phyloP scores from a whole-genome alignment of 2,797 vertebrate species.

The Pelodytes ibericus region DNA sequence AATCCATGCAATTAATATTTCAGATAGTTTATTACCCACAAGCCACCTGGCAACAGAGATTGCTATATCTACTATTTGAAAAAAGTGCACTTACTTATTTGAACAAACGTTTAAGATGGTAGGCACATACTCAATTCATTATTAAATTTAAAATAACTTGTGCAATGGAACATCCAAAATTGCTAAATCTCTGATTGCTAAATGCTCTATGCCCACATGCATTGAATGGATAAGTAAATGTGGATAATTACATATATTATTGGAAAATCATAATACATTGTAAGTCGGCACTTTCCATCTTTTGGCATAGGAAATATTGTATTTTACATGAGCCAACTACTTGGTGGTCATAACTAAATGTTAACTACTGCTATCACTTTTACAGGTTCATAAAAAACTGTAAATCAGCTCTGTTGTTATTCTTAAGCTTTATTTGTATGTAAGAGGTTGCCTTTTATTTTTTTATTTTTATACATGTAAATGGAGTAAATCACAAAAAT shows the following conservation, averaged over 20 bases:
- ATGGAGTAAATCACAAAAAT: neutral
- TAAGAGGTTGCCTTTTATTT: neutral
- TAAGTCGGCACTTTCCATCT: neutral
- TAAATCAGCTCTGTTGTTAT: neutral
- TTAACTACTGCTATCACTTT: no score
- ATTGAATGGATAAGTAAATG: no score
- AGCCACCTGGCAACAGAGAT: no score
- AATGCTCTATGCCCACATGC: neutral
- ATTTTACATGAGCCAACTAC: no score
- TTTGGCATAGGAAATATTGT: neutral
- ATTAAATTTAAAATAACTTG: neutral
- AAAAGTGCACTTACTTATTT: neutral
- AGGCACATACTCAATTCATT: neutral
- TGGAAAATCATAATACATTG: neutral
- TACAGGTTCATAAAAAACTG: no score
- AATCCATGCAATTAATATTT: no score
- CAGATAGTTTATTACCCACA: no score
- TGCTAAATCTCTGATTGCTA: neutral
- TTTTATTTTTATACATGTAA: no score
- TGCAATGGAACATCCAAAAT: neutral
- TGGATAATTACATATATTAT: neutral
- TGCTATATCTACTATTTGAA: neutral
- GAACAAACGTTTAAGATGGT: no score
- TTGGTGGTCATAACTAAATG: no score
- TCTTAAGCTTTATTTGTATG: neutral